Evolutionary conservation across 2,113 vertebrate genomes (phyloP).

Genomic region (Podarcis muralis): DNA sequence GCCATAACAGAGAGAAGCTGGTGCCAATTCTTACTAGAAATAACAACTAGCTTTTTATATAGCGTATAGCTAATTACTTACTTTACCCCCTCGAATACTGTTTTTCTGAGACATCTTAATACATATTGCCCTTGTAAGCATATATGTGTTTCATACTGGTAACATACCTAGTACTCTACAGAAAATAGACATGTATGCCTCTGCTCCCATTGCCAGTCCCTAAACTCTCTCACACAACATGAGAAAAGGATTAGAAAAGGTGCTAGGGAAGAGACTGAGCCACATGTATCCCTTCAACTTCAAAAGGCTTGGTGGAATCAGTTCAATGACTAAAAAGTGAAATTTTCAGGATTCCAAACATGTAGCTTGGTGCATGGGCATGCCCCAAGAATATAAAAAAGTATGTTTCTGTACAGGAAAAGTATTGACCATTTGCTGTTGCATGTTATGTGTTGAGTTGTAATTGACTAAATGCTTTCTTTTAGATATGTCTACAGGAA

Average conservation of each 20-base stretch:
- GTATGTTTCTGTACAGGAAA: not conserved
- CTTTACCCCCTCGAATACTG: not conserved
- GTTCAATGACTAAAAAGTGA: not conserved
- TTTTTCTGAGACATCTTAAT: not conserved
- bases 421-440: not conserved
- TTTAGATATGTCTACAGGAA: constrained; percentile 82
- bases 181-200: not conserved
- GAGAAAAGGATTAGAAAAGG: not conserved
- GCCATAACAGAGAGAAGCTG: not conserved
- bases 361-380: not conserved
- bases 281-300: not conserved
- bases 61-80: not conserved
- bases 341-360: not conserved
- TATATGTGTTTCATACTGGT: not conserved
- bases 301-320: not conserved
- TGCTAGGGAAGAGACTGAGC: not conserved
- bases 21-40: not conserved
- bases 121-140: not conserved
- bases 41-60: not conserved
- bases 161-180: not conserved
- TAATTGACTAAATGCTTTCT: constrained; percentile 13
- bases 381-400: not conserved
- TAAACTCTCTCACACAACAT: not conserved
- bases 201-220: not conserved
- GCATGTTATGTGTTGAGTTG: not conserved